Conservation (phyloP, 2,888 invertebrate genomes). For the Melolontha melolontha region DNA sequence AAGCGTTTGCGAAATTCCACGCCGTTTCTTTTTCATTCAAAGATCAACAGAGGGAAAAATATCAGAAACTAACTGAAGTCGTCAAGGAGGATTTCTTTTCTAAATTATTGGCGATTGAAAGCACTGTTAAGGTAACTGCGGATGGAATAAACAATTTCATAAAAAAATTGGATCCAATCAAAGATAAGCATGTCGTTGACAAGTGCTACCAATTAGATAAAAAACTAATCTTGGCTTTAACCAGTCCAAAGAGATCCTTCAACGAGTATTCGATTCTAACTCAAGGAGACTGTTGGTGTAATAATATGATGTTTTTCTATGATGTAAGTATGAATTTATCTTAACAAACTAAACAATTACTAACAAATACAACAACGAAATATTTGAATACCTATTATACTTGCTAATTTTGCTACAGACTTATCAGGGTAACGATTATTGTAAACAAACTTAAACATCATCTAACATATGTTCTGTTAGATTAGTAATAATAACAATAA, state of each 20-base stretch:
- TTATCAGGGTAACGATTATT: too few species aligned
- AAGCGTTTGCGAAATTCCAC: conserved; percentile 40
- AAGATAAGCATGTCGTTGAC: conserved; percentile 20
- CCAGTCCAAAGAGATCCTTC: neutral
- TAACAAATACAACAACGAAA: neutral
- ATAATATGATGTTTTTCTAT: conserved; percentile 54
- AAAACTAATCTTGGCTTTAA: neutral
- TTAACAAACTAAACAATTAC: neutral
- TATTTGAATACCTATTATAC: conserved; percentile 21
- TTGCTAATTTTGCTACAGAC: too few species aligned
- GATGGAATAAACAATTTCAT: neutral
- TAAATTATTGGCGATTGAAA: neutral
- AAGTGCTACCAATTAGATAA: neutral
- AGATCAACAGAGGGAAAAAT: conserved; percentile 31
- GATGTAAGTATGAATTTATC: conserved; percentile 42
- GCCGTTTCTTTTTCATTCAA: conserved; percentile 39
- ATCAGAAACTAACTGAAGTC: conserved; percentile 11
- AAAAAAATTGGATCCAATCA: conserved; percentile 18
- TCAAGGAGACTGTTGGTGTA: conserved; percentile 57
- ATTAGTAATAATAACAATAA: too few species aligned
- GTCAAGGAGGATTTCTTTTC: conserved; percentile 29
- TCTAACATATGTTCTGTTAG: too few species aligned
- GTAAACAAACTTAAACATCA: too few species aligned
- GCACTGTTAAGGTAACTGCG: neutral
- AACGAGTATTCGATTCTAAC: conserved; percentile 48